These are phyloP conservation scores for Cephus nigrinus DNA, from an alignment of 2,888 invertebrate genomes.

Conservation along the genomic window DNA sequence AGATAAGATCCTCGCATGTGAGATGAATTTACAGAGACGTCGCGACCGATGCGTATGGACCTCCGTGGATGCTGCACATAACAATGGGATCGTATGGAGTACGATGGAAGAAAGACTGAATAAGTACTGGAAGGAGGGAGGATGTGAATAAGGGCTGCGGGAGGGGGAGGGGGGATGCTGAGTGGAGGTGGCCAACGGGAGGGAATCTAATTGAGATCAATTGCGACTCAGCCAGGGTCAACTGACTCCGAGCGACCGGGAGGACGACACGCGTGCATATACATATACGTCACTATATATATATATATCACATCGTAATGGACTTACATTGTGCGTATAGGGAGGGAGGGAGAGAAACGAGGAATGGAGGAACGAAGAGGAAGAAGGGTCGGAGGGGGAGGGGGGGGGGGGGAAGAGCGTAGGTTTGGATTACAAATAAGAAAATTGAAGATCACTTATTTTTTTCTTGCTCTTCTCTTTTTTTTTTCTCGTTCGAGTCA, in stretches of 20 bases:
- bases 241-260: slow-evolving; percentile 43
- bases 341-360: neutral
- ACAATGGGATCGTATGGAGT: neutral
- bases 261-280: slow-evolving; percentile 11
- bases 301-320: slow-evolving; percentile 19
- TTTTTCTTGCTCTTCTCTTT: neutral
- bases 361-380: neutral
- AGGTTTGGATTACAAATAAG: slow-evolving; percentile 14
- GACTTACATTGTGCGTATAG: neutral
- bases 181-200: slow-evolving; percentile 11
- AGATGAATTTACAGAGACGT: neutral
- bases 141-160: slow-evolving; percentile 5
- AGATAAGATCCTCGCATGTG: neutral
- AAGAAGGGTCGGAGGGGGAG: neutral
- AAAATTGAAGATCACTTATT: slow-evolving; percentile 31
- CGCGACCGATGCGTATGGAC: neutral
- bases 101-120: neutral
- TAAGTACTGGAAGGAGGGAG: slow-evolving; percentile 9
- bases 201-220: slow-evolving; percentile 60
- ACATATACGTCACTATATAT: slow-evolving; percentile 18
- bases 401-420: neutral
- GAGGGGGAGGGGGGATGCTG: slow-evolving; percentile 1
- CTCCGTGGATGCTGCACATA: neutral
- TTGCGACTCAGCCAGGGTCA: slow-evolving; percentile 65
- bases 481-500: neutral